These are phyloP conservation scores for Papio anubis DNA, from an alignment of 2,113 vertebrate species.

Conservation along the genomic window DNA sequence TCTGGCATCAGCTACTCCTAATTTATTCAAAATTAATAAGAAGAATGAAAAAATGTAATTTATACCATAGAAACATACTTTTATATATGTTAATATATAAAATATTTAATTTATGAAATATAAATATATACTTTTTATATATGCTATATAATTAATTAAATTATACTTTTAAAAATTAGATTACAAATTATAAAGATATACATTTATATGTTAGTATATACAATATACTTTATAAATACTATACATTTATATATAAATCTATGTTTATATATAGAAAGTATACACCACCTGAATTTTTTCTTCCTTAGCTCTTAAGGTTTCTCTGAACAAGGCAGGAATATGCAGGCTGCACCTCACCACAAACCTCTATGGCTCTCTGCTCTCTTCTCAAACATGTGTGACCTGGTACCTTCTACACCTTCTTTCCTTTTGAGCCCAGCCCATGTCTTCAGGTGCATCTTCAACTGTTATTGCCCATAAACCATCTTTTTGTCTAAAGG, in stretches of 20 bases:
- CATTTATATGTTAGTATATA: no score
- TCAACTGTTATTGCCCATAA: not conserved
- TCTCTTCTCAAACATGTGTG: accelerated
- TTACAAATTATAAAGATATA: no score
- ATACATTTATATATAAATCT: no score
- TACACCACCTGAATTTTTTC: not conserved
- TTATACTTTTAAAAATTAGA: no score
- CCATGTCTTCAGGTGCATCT: not conserved
- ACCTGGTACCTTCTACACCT: no score
- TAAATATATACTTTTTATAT: no score
- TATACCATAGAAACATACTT: no score
- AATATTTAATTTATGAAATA: no score
- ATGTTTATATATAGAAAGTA: not conserved
- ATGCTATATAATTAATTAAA: no score
- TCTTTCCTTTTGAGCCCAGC: not conserved
- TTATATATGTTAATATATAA: no score
- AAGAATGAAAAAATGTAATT: no score
- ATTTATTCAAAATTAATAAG: not conserved
- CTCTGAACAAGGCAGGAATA: not conserved
- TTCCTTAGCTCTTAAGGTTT: not conserved
- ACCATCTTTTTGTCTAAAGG: not conserved
- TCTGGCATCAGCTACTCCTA: slow-evolving; percentile 50
- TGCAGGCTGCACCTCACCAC: not conserved
- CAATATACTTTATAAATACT: no score
- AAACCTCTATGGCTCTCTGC: accelerated